Evolutionary conservation across 1,140 invertebrate species (phyloP).

Genomic region (Littorina saxatilis): DNA sequence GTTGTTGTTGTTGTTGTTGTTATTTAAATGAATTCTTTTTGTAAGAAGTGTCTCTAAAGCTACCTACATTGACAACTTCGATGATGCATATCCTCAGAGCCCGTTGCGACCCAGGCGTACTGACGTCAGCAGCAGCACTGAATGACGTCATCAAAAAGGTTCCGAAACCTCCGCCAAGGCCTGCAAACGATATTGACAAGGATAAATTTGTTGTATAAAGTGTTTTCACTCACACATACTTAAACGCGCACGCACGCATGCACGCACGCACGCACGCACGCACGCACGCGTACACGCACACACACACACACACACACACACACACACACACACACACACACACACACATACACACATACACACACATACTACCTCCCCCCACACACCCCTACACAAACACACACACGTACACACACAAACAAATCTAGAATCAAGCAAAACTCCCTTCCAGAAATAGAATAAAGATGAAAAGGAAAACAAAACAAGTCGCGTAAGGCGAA

Average conservation of each 20-base stretch:
- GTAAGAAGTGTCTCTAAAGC: no score
- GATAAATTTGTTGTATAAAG: no score
- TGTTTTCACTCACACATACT: no score
- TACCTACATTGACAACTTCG: conserved; percentile 25
- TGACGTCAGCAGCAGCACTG: conserved; percentile 33
- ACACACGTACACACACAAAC: background rate
- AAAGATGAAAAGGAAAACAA: no score
- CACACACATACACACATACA: conserved; percentile 20
- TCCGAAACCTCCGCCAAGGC: conserved; percentile 33
- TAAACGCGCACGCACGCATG: background rate
- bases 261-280: conserved; percentile 5
- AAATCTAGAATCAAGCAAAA: background rate
- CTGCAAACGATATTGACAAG: conserved; percentile 13
- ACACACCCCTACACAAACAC: background rate
- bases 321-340: conserved; percentile 5
- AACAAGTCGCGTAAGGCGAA: no score
- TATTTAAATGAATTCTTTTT: no score
- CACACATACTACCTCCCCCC: background rate
- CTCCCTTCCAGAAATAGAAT: no score
- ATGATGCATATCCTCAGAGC: conserved; percentile 30
- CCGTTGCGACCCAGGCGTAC: background rate
- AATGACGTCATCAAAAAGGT: conserved; percentile 39
- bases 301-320: conserved; percentile 30
- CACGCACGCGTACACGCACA: conserved; percentile 14
- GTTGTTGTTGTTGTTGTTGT: no score